Percentiles rank a stretch among this genome's conserved stretches.
Conservation (phyloP, 2,888 invertebrate genomes). For the Eurois occulta region DNA sequence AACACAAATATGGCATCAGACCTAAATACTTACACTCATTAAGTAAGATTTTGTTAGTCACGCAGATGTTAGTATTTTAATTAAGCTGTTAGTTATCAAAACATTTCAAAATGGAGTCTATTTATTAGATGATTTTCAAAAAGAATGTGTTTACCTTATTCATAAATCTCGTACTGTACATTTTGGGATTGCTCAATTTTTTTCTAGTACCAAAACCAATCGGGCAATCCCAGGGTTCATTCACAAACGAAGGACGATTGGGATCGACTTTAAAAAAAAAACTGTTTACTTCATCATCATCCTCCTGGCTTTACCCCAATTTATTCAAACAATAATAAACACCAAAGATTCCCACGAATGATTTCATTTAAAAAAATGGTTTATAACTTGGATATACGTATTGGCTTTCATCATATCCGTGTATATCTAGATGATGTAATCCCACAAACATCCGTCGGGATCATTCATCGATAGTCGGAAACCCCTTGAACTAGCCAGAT, state of each 20-base stretch:
- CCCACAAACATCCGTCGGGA: constrained; percentile 29
- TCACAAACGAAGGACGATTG: neutral
- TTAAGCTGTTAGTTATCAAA: neutral
- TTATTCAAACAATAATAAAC: constrained; percentile 17
- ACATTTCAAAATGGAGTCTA: neutral
- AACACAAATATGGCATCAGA: constrained; percentile 40
- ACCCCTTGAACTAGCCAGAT: constrained; percentile 64
- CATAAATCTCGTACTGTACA: neutral
- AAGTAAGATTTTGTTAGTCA: neutral
- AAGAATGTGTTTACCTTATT: neutral
- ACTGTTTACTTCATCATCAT: neutral
- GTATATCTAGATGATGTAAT: constrained; percentile 44
- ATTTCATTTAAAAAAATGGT: neutral
- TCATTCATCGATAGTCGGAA: constrained; percentile 48
- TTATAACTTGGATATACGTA: neutral
- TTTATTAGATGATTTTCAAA: neutral
- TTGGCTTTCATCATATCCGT: constrained; percentile 21
- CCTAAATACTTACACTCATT: constrained; percentile 36
- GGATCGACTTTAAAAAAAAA: neutral
- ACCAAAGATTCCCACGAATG: neutral
- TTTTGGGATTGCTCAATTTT: neutral
- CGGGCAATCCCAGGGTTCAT: neutral
- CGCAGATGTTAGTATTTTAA: constrained; percentile 28
- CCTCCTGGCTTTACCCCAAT: neutral
- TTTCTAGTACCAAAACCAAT: neutral